Evolutionary conservation across 2,888 invertebrate species (phyloP).

Genomic region (Neoascia interrupta): DNA sequence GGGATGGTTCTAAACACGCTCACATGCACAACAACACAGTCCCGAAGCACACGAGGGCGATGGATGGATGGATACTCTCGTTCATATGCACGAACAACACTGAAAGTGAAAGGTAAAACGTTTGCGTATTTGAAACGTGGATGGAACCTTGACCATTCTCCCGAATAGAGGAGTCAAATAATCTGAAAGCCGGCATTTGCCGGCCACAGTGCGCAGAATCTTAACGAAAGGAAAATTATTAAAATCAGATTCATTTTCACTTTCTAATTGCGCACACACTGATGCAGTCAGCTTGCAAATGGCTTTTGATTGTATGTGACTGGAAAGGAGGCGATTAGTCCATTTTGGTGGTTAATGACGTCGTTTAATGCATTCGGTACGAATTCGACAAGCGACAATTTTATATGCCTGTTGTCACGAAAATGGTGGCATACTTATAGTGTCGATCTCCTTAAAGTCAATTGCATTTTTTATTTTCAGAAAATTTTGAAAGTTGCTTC

Average conservation of each 20-base stretch:
- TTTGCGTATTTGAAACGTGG: slow-evolving; percentile 71
- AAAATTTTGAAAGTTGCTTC: no score
- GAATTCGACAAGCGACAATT: no score
- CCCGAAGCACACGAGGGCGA: slow-evolving; percentile 73
- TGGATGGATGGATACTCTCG: slow-evolving; percentile 71
- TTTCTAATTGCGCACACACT: slow-evolving; percentile 51
- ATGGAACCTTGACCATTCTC: slow-evolving; percentile 78
- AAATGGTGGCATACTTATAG: no score
- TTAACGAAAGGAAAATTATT: slow-evolving; percentile 68
- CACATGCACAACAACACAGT: slow-evolving; percentile 70
- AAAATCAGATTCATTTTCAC: slow-evolving; percentile 61
- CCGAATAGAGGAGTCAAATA: slow-evolving; percentile 22
- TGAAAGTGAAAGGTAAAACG: slow-evolving; percentile 69
- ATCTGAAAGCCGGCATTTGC: slow-evolving; percentile 59
- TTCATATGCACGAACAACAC: slow-evolving; percentile 72
- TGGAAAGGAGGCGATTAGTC: no score
- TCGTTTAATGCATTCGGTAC: slow-evolving; percentile 48
- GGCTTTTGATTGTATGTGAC: no score
- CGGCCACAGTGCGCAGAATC: slow-evolving; percentile 71
- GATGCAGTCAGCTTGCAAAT: no score
- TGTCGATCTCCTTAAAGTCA: no score
- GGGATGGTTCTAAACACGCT: slow-evolving; percentile 63
- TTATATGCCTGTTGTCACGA: no score
- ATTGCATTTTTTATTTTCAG: no score
- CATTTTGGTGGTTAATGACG: slow-evolving; percentile 39